phyloP scores from a whole-genome alignment of 1,140 invertebrate species.

The Zaprionus gabonicus region DNA sequence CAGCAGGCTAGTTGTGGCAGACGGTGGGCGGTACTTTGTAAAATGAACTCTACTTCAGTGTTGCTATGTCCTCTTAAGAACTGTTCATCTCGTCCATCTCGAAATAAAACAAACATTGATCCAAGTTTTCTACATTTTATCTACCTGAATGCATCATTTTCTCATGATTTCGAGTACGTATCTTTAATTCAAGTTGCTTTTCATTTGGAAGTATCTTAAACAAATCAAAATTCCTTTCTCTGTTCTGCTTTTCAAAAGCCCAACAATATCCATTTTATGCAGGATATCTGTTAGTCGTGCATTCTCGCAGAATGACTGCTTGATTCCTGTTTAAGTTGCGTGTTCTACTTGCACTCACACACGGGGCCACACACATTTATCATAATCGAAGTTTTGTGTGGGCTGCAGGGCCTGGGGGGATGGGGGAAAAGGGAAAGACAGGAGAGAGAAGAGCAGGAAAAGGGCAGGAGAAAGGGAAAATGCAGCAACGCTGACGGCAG shows the following conservation, averaged over 20 bases:
- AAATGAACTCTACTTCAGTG: too few species aligned
- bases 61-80: too few species aligned
- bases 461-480: background rate
- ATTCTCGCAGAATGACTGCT: background rate
- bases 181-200: too few species aligned
- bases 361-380: constrained; percentile 62
- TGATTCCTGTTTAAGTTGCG: constrained; percentile 14
- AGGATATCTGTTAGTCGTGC: constrained; percentile 16
- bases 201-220: too few species aligned
- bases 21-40: too few species aligned
- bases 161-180: too few species aligned
- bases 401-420: background rate
- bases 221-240: too few species aligned
- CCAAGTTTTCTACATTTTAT: too few species aligned
- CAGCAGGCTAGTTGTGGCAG: background rate
- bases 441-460: too few species aligned
- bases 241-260: background rate
- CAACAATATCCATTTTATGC: background rate
- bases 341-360: constrained; percentile 24
- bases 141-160: too few species aligned
- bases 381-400: constrained; percentile 75
- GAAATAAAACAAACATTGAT: too few species aligned
- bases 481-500: background rate
- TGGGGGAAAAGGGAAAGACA: background rate
- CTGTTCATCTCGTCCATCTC: too few species aligned